Evolutionary conservation across 2,888 invertebrate genomes (phyloP), one percentile per base, ranked within the genome.

Genomic region (Nowickia ferox): DNA sequence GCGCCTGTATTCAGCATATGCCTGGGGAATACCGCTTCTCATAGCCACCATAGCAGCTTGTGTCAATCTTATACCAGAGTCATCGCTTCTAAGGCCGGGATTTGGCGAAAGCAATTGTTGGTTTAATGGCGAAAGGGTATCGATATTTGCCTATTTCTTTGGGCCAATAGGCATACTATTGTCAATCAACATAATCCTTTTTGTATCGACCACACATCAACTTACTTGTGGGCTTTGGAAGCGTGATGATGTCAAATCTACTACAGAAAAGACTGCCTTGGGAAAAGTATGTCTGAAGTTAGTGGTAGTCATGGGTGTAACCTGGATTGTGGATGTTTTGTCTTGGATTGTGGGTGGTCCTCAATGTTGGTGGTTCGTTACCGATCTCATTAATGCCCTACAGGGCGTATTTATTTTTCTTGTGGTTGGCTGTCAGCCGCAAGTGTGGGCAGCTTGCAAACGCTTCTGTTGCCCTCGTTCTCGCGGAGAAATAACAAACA

Each of bases 391-490:
- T 90, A 97, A 97, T 93, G 96, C 96, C 87, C 94, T 97, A 89
- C 97, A 97, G 93, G 97, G 97, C 88, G 96, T 97, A 76, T 95
- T 97, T 92, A 97, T 97, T 90, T 97, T 97, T 93, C 95, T 96
- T 90, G 97, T 97, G 88, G 97, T 97, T 88, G 97, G 97, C 71
- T 97, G 97, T 92, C 97, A 97, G 94, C 97, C 97, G 81, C 97
- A 97, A 94, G 96, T 96, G 89, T 94, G 96, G 94, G 94, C 95
- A 42, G 95, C 96, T 57, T 93, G 95, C 46, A 95, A 95, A 90
- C 93, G 96, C 80, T 93, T 95, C 88, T 95, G 95, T 93, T 95
- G 95, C 89, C 94, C 94, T 88, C 93, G 94, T 86, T 93, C 94
- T 82, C 93, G 94, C 44, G 93, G 94, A 87, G 93, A 94, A 87